Base-by-base conservation (phyloP, 2,888 invertebrate genomes). In the Dicycla oo region DNA sequence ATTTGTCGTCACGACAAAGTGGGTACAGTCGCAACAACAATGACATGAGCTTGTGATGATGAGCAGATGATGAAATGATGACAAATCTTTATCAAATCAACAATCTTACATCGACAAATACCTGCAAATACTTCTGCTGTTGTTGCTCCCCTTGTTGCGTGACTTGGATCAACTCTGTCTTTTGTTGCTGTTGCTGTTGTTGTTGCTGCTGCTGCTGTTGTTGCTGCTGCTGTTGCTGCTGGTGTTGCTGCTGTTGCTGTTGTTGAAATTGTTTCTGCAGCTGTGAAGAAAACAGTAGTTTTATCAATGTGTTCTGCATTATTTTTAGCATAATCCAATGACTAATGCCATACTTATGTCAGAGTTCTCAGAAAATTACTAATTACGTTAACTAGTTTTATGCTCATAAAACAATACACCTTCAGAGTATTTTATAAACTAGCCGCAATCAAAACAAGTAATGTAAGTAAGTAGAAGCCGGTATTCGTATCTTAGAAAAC, bases 51-150 rank as follows among this genome's bases (percentile, higher is more conserved):
- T 40, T 62, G 18, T 40, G 40, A 58, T 58, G 26, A 53, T 73
- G 64, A 61, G 58, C 23, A 38, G 40, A 43, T 61, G 58, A 80
- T 61, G 43, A 45, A 40, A 80, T 80, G 54, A 51, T 68, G 40
- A 26, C n/a, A 53, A 56, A 20, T 63, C 34, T 20, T 56, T 67
- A 65, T 64, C 47, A 68, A 58, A 70, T 53, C 57, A 63, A 63
- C 38, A 66, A 72, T 54, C 58, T 76, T 75, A 80, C 82, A 78
- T 78, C 64, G 2, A 77, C 45, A 62, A 78, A 79, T 87, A 94
- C 95, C 92, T 95, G 95, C 73, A 95, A 88, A 86, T 94, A 95
- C 78, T 95, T 95, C 78, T 95, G 94, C 75, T 96, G 96, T 69
- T 96, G 86, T 58, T 74, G 93, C 61, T 86, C 88, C 81, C 93